A percentile compares a stretch with the other conserved stretches of the same genome.
These are phyloP conservation scores for Pemphigus obesinymphae DNA, from an alignment of 1,140 invertebrate genomes.

Conservation along the genomic window DNA sequence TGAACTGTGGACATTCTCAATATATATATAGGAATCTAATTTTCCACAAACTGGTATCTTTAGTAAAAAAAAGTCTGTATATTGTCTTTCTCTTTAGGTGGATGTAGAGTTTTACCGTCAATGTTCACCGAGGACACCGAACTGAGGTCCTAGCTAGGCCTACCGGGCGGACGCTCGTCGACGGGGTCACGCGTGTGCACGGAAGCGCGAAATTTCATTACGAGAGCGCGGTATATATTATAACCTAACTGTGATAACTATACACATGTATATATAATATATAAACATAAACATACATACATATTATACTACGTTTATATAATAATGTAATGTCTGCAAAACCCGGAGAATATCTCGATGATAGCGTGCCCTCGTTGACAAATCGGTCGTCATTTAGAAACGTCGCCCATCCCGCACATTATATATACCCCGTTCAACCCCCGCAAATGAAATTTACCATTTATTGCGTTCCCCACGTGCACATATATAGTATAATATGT, in stretches of 20 bases:
- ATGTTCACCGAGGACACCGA: too few relatives aligned
- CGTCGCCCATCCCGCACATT: conserved; percentile 10
- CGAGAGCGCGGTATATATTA: too few relatives aligned
- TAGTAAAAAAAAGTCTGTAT: too few relatives aligned
- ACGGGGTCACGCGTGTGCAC: not conserved
- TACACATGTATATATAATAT: not conserved
- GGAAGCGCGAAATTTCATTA: conserved; percentile 9
- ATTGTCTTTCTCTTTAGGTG: too few relatives aligned
- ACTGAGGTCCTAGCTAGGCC: too few relatives aligned
- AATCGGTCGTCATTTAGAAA: conserved; percentile 21
- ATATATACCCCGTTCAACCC: not conserved
- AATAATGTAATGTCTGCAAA: not conserved
- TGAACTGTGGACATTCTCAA: too few relatives aligned
- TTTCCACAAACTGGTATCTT: too few relatives aligned
- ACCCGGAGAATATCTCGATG: not conserved
- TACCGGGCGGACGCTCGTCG: too few relatives aligned
- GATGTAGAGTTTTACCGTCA: too few relatives aligned
- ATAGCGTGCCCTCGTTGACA: not conserved
- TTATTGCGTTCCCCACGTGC: not conserved
- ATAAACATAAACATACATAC: not conserved
- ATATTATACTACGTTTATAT: not conserved
- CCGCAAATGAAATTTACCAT: conserved; percentile 10
- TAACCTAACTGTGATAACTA: too few relatives aligned
- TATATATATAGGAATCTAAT: too few relatives aligned
- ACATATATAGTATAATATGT: not conserved